Evolutionary conservation across 1,140 invertebrate species (phyloP).

Genomic region (Manduca sexta): DNA sequence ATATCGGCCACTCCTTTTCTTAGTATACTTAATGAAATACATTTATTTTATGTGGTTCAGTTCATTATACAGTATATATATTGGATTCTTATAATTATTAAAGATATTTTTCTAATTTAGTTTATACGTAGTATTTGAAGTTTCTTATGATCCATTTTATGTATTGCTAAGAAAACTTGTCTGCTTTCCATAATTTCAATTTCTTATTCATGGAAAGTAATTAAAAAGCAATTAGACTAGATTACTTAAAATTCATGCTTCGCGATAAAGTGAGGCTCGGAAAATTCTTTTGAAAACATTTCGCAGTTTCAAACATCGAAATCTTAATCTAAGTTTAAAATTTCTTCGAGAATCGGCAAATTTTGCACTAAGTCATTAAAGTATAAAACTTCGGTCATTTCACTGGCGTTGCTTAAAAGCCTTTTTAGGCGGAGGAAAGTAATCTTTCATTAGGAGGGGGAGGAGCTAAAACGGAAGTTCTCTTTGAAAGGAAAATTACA

Average conservation of each 20-base stretch:
- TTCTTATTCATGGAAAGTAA: constrained; percentile 47
- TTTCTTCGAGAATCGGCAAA: constrained; percentile 70
- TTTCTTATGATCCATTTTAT: too few species aligned
- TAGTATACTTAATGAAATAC: constrained; percentile 34
- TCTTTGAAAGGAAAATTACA: constrained; percentile 72
- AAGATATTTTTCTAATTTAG: too few species aligned
- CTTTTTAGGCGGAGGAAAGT: constrained; percentile 71
- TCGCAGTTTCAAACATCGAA: constrained; percentile 63
- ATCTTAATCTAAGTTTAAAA: constrained; percentile 74
- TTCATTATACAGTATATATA: too few species aligned
- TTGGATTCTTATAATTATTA: too few species aligned
- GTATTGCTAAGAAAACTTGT: background rate
- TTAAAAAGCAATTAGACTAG: constrained; percentile 66
- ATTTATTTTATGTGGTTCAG: too few species aligned
- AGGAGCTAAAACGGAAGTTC: constrained; percentile 71
- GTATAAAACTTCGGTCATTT: constrained; percentile 73
- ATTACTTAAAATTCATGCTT: constrained; percentile 65
- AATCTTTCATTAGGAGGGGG: constrained; percentile 69
- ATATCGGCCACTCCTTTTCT: constrained; percentile 53
- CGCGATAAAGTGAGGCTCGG: constrained; percentile 42
- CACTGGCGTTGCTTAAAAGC: constrained; percentile 70
- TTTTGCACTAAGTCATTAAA: constrained; percentile 74
- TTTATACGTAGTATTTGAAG: too few species aligned
- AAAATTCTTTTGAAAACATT: constrained; percentile 58
- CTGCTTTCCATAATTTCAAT: background rate